phyloP scores from a whole-genome alignment of 2,113 vertebrate species.

The Perognathus longimembris region DNA sequence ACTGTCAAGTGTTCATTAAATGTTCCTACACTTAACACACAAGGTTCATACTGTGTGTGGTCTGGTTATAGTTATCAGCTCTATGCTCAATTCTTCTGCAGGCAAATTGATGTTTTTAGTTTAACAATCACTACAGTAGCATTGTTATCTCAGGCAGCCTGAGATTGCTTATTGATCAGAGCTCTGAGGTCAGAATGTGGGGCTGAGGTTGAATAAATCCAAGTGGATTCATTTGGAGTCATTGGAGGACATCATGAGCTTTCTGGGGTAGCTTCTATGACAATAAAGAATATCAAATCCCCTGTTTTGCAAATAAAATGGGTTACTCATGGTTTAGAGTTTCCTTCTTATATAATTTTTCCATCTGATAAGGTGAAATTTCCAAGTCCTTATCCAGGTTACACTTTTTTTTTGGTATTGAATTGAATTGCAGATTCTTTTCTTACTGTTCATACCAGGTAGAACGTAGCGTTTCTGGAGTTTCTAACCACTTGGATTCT shows the following conservation, averaged over 20 bases:
- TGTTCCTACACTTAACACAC: neutral
- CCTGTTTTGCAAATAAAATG: neutral
- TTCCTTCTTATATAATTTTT: neutral
- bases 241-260: neutral
- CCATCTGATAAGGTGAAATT: conserved; percentile 5
- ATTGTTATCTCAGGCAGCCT: conserved; percentile 40
- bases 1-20: neutral
- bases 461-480: neutral
- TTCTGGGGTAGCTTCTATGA: neutral
- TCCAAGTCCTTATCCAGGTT: neutral
- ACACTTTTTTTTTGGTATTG: conserved; percentile 34
- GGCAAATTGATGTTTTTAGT: conserved; percentile 20
- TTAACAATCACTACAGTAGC: conserved; percentile 2
- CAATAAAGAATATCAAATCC: neutral
- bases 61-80: neutral
- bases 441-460: conserved; percentile 12
- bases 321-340: neutral
- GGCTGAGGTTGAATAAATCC: neutral
- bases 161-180: conserved; percentile 43
- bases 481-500: neutral
- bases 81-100: conserved; percentile 21
- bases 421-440: neutral
- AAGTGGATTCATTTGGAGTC: conserved; percentile 42
- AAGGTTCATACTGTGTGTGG: neutral
- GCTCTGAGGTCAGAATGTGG: conserved; percentile 4